A percentile compares a stretch with the other conserved stretches of the same genome.
Conservation (phyloP, 2,797 vertebrate genomes). For the Vultur gryphus region DNA sequence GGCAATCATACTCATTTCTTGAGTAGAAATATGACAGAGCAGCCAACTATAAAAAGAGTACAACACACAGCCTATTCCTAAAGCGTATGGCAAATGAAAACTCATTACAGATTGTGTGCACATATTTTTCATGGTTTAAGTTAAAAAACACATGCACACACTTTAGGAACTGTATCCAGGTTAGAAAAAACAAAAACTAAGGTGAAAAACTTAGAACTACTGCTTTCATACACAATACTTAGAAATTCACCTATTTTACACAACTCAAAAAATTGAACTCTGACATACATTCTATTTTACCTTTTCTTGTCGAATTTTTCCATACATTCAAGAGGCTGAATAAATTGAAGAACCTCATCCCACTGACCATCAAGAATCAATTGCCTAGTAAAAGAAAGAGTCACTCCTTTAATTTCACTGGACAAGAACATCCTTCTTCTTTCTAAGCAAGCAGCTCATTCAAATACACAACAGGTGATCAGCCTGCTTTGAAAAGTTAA, state of each 20-base stretch:
- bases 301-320: conserved; percentile 97
- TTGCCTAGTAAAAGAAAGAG: conserved; percentile 77
- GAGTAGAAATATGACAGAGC: neutral
- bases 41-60: neutral
- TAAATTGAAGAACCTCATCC: conserved; percentile 98
- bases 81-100: neutral
- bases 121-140: neutral
- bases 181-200: neutral
- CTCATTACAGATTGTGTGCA: neutral
- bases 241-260: neutral
- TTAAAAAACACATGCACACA: neutral
- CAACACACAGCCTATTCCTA: neutral
- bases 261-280: neutral
- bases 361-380: conserved; percentile 95
- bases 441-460: neutral
- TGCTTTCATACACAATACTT: neutral
- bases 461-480: neutral
- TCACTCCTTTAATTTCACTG: neutral
- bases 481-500: neutral
- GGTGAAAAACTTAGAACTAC: neutral
- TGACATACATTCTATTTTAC: conserved; percentile 66
- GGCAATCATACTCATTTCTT: neutral
- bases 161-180: neutral
- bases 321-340: conserved; percentile 95
- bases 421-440: neutral